A percentile compares a stretch with the other conserved stretches of the same genome.
Evolutionary conservation across 2,888 invertebrate genomes (phyloP).

Genomic region (Cerceris ruficornis): DNA sequence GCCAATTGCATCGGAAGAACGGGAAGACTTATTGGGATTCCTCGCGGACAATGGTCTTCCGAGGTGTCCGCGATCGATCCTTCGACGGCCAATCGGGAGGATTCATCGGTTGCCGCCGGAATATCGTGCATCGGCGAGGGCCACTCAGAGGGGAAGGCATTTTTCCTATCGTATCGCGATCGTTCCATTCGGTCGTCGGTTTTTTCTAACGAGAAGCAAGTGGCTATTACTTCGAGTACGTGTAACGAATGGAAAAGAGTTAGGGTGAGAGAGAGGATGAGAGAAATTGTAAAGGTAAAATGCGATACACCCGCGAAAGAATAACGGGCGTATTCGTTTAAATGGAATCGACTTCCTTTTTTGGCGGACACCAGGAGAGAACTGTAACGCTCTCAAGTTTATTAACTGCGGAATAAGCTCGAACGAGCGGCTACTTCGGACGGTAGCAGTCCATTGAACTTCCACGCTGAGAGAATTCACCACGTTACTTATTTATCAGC

Average conservation of each 20-base stretch:
- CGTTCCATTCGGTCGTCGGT: neutral
- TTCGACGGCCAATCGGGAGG: conserved; percentile 33
- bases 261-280: neutral
- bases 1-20: conserved; percentile 42
- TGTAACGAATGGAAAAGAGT: neutral
- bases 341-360: neutral
- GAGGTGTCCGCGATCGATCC: conserved; percentile 42
- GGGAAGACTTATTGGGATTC: conserved; percentile 56
- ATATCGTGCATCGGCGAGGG: conserved; percentile 7
- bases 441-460: conserved; percentile 59
- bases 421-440: conserved; percentile 23
- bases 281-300: neutral
- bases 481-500: conserved; percentile 66
- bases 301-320: neutral
- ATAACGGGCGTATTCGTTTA: neutral
- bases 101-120: conserved; percentile 23
- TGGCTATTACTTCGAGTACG: too few species aligned
- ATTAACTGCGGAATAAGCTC: conserved; percentile 49
- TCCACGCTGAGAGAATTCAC: conserved; percentile 61
- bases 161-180: neutral
- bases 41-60: conserved; percentile 44
- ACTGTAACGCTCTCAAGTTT: conserved; percentile 55
- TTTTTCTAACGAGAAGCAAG: too few species aligned
- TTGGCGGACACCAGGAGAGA: neutral
- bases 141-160: neutral